Conservation (phyloP, 2,113 vertebrate genomes). For the Scartelaos histophorus region DNA sequence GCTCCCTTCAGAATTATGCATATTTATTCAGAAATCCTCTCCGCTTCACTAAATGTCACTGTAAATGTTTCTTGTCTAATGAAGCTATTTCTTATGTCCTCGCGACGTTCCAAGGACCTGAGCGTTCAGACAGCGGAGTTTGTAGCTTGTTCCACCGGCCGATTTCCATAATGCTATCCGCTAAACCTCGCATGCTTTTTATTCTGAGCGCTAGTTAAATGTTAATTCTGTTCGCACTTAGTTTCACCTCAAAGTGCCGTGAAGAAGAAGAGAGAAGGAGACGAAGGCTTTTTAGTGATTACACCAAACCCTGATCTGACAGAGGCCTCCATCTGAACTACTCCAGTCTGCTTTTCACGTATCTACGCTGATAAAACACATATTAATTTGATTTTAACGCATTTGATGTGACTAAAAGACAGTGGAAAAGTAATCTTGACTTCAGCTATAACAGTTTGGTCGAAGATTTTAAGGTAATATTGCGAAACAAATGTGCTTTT, state of each 20-base stretch:
- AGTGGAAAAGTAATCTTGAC: background rate
- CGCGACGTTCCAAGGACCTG: background rate
- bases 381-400: no score
- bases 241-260: slow-evolving; percentile 54
- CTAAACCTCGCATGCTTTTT: slow-evolving; percentile 54
- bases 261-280: slow-evolving; percentile 24
- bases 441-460: background rate
- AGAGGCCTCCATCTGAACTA: slow-evolving; percentile 4
- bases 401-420: no score
- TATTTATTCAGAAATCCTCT: slow-evolving; percentile 75
- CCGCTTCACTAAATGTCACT: slow-evolving; percentile 74
- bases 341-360: no score
- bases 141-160: slow-evolving; percentile 19
- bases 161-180: slow-evolving; percentile 49
- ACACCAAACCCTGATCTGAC: slow-evolving; percentile 58
- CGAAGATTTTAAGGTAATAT: no score
- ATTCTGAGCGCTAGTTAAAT: slow-evolving; percentile 27
- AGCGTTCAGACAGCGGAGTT: slow-evolving; percentile 16
- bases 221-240: slow-evolving; percentile 63
- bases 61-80: slow-evolving; percentile 76
- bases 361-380: no score
- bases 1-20: slow-evolving; percentile 67
- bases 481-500: no score
- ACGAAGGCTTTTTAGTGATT: slow-evolving; percentile 50
- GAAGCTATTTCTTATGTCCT: slow-evolving; percentile 61